Evolutionary conservation across 2,797 vertebrate genomes (phyloP), one percentile per base, ranked within the genome.

Genomic region (Sebastes oblongus): DNA sequence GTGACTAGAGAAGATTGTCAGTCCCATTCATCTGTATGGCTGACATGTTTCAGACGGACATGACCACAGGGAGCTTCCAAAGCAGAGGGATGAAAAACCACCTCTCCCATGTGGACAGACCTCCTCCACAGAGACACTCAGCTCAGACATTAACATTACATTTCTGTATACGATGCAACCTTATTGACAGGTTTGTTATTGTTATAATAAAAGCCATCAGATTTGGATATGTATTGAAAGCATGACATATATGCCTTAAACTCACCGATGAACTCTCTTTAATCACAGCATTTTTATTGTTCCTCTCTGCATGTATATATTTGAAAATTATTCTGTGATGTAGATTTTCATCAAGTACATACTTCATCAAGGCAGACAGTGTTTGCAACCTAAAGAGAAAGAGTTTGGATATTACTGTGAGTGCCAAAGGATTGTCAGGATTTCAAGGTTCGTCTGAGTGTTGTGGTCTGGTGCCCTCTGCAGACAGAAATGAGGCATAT

Each of bases 401-500:
- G n/a, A 61, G 24, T 39, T 6, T 54, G 16, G 10, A 20, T 20
- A 5, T 77, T 34, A 27, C 2, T 54, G 46, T 39, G 11, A 25
- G 11, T 36, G 42, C 2, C 10, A 29, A 12, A 68, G 29, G 36
- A 18, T 27, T 55, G 39, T 50, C 27, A 66, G 52, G 61, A 22
- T 6, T 61, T 22, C 1, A 25, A 18, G 24, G 22, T 29, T 64
- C 0, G 20, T 7, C 9, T 1, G 11, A 81, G 32, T 16, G 64
- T 83, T 81, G 73, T 81, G 18, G n/a, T 91, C 18, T 93, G 86
- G 68, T 81, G 89, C 91, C 92, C 78, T 78, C 94, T 92, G 84
- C 79, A 75, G 94, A 69, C 78, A 12, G 32, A 86, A 9, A 71
- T 14, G 27, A 69, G n/a, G 22, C 22, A 86, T 32, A 36, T 32